Base-by-base conservation (phyloP, 92 coral and sea anemone genomes). In the Chrysogorgia sp. region DNA sequence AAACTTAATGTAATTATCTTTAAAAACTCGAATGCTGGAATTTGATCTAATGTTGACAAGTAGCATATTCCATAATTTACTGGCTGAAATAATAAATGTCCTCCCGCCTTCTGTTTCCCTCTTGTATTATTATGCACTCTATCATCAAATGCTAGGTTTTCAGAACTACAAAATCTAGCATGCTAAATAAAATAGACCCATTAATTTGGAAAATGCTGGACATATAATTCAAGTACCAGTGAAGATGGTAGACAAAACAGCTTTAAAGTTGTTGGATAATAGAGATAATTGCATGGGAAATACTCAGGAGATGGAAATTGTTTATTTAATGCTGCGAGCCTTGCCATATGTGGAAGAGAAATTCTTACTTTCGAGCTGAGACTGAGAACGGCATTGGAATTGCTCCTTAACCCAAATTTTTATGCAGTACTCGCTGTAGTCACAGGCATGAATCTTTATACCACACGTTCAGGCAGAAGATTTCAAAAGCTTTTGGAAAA, bases 251-350 rank as follows among this genome's bases (percentile, higher is more conserved):
- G 83, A 79, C 68, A 79, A 50, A 25, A 55, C 63, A 17, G 63
- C 83, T 3, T 7, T 45, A 12, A 34, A 10, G 64, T 19, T 79
- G 33, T 66, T 79, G 40, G 4, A 9, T 61, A 22, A 37, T 21
- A 32, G 19, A 62, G 49, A 53, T n/a, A n/a, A n/a, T 23, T 17
- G 26, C 59, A 52, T 52, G 21, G 59, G 59, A 52, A 52, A 62
- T 33, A 62, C 37, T n/a, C 81, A 19, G 88, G 87, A 28, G 79
- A 87, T 72, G 88, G 90, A 31, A 87, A 87, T 66, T 87, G 88
- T 30, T 77, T 83, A 8, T 87, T 87, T 35, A 83, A 83, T 32
- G 53, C 87, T 25, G 84, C 88, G 40, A 88, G 92, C 62, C 9
- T 84, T 21, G 92, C 82, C 17, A 41, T 88, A 20, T 84, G 83